These are phyloP conservation scores for Ramphastos sulfuratus DNA, from an alignment of 2,113 vertebrate species.

Conservation along the genomic window DNA sequence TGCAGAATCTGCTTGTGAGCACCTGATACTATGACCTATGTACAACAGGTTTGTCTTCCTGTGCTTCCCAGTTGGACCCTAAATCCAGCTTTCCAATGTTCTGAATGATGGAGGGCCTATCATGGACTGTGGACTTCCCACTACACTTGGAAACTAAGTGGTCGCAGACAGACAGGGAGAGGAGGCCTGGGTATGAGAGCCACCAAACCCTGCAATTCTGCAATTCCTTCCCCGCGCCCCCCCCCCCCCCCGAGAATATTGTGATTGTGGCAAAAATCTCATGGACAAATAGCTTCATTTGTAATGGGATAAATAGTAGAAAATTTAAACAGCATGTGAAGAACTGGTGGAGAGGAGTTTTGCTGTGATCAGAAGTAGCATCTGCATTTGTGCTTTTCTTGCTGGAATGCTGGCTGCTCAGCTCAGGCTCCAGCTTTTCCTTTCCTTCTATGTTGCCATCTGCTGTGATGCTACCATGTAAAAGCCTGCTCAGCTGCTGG, in stretches of 20 bases:
- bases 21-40: fast-evolving
- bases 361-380: background rate
- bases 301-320: background rate
- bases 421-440: background rate
- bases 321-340: background rate
- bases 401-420: background rate
- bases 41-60: background rate
- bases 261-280: background rate
- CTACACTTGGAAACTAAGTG: background rate
- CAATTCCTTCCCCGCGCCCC: background rate
- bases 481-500: conserved; percentile 15
- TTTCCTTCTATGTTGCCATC: background rate
- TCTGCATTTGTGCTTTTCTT: background rate
- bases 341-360: background rate
- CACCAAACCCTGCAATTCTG: background rate
- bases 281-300: background rate
- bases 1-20: background rate
- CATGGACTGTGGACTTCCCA: fast-evolving
- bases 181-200: background rate
- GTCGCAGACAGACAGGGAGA: background rate
- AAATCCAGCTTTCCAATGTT: background rate
- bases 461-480: conserved; percentile 5
- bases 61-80: background rate
- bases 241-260: background rate
- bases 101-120: background rate